phyloP scores from a whole-genome alignment of 2,888 invertebrate species.

The Meiosimyza platycephala region DNA sequence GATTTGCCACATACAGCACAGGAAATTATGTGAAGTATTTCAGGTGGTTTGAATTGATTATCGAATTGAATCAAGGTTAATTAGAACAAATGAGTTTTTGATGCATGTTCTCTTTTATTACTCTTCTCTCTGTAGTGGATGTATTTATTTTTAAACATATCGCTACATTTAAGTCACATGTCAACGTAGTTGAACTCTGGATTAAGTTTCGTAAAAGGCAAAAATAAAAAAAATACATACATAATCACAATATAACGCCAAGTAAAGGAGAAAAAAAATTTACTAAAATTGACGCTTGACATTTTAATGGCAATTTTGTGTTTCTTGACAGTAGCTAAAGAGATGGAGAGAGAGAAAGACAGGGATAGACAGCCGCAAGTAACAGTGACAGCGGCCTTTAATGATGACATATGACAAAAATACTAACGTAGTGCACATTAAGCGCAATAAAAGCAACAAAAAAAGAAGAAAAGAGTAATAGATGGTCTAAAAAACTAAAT shows the following conservation, averaged over 20 bases:
- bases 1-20: background rate
- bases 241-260: constrained; percentile 19
- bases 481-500: too few species aligned
- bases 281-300: constrained; percentile 39
- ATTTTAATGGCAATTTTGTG: constrained; percentile 41
- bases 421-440: background rate
- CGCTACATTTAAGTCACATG: constrained; percentile 18
- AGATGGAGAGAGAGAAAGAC: constrained; percentile 25
- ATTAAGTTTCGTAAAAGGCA: constrained; percentile 3
- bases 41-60: constrained; percentile 35
- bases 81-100: constrained; percentile 30
- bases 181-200: constrained; percentile 10
- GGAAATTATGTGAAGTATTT: constrained; percentile 34
- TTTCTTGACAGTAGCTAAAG: constrained; percentile 23
- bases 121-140: background rate
- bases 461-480: too few species aligned
- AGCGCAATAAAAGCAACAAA: too few species aligned
- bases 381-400: constrained; percentile 19
- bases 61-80: constrained; percentile 30
- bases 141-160: background rate
- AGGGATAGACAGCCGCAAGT: constrained; percentile 19
- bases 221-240: constrained; percentile 30
- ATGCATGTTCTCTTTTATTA: background rate
- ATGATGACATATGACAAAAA: constrained; percentile 20
- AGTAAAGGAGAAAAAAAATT: constrained; percentile 25